Conservation (phyloP, 2,797 vertebrate species). For the Sparidentex hasta region DNA sequence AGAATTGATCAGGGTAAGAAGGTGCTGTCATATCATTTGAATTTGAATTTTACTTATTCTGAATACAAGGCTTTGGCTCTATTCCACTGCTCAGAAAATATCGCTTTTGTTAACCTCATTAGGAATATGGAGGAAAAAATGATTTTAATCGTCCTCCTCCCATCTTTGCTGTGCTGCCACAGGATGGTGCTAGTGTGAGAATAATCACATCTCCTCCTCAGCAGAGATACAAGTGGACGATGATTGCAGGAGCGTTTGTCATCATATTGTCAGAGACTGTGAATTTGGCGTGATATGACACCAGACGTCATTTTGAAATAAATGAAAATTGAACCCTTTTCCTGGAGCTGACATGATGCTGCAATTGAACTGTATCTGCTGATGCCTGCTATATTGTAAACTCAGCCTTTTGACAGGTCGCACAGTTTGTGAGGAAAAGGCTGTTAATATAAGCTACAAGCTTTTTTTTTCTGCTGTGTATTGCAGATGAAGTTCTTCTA, state of each 20-base stretch:
- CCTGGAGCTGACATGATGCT: constrained; percentile 42
- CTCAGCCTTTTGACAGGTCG: constrained; percentile 66
- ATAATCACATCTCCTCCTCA: constrained; percentile 55
- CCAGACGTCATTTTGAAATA: constrained; percentile 62
- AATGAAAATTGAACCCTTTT: constrained; percentile 62
- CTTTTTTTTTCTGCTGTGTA: constrained; percentile 36
- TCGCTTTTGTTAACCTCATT: neutral
- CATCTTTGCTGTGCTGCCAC: constrained; percentile 69
- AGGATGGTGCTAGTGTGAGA: constrained; percentile 81
- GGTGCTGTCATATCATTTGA: neutral
- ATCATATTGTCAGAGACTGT: constrained; percentile 57
- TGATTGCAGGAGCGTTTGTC: constrained; percentile 66
- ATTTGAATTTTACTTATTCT: neutral
- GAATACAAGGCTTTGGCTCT: neutral
- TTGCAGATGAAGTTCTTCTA: constrained; percentile 51
- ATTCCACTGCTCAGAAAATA: neutral
- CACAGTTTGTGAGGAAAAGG: constrained; percentile 44
- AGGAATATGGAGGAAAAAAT: constrained; percentile 1
- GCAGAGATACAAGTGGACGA: constrained; percentile 52
- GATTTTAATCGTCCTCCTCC: constrained; percentile 17
- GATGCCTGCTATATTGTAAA: constrained; percentile 58
- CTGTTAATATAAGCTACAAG: constrained; percentile 63
- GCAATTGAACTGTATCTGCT: constrained; percentile 47
- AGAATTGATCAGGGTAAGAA: neutral
- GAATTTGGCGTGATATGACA: constrained; percentile 65